Evolutionary conservation across 2,113 vertebrate genomes (phyloP), one percentile per base, ranked within the genome.

Genomic region (Procavia capensis): DNA sequence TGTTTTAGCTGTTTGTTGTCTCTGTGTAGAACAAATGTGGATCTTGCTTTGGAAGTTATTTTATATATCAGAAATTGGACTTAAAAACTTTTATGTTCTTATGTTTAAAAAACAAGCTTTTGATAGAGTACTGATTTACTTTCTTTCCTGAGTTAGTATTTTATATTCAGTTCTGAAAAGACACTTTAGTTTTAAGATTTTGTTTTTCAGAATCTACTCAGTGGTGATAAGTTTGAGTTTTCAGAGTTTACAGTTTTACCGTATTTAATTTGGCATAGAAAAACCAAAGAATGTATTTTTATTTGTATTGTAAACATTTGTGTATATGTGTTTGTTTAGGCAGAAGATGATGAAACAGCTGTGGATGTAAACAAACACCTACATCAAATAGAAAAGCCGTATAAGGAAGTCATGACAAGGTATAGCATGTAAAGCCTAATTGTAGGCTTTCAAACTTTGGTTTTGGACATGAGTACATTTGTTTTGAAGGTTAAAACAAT

Each of bases 341-440:
- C 96, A n/a, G 99, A 99, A 95, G 99, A 99, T 97, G 99, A 99
- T 97, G 96, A 96, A 66, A 98, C 98, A 75, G 97, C 98, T 14
- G 95, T 99, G 47, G 98, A 99, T 97, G 96, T 99, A 95, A 99
- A 99, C 87, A 99, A 99, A 98, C 97, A 99, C 96, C 98, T 99
- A 80, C 95, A 97, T 88, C 98, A 99, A 93, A 98, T 99, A 97
- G 99, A 99, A 96, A 99, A 99, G 97, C 99, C 99, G 29, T 99
- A 99, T 96, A 99, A 99, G 98, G 99, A 99, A 98, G 98, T 98
- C 43, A 97, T 99, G 96, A 99, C 98, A 97, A 99, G 99, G 99
- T 99, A 98, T 96, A 74, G 9, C 94, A 61, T 24, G 63, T 95
- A 59, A 95, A 91, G 8, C 27, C 83, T 96, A 66, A 72, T 92